Percentiles rank a stretch among this genome's conserved stretches.
phyloP scores from a whole-genome alignment of 37 sponge, comb jelly and placozoan species.

The Aphrocallistes beatrix region DNA sequence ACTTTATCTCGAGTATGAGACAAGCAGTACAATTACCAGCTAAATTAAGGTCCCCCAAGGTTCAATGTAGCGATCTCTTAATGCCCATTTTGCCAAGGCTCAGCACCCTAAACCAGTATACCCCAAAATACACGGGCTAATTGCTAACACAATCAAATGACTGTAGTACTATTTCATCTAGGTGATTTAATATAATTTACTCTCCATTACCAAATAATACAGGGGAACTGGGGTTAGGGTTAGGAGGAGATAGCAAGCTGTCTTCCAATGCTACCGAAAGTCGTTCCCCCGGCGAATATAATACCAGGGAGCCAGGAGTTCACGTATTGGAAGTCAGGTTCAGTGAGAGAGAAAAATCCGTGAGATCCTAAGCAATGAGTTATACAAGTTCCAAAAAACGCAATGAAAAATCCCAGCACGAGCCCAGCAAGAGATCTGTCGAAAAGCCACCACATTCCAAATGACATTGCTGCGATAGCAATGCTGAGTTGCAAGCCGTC shows the following conservation, averaged over 20 bases:
- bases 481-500: slow-evolving; percentile 56
- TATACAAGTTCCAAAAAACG: slow-evolving; percentile 32
- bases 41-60: no score
- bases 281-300: slow-evolving; percentile 80
- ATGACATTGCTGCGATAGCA: slow-evolving; percentile 65
- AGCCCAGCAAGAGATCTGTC: slow-evolving; percentile 74
- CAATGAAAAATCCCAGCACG: slow-evolving; percentile 44
- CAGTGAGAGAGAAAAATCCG: not conserved
- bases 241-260: not conserved
- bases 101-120: no score
- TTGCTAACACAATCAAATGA: no score
- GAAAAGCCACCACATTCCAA: slow-evolving; percentile 94
- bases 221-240: no score
- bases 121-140: no score
- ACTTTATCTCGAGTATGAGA: no score
- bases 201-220: no score
- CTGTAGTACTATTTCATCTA: no score
- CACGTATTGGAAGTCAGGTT: slow-evolving; percentile 41
- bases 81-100: no score
- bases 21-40: no score
- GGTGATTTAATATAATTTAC: no score
- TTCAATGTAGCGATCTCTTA: no score
- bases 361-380: slow-evolving; percentile 43
- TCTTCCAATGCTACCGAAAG: slow-evolving; percentile 88
- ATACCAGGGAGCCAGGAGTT: slow-evolving; percentile 70